Conservation (phyloP, 2,797 vertebrate species). For the Myripristis jacobus region DNA sequence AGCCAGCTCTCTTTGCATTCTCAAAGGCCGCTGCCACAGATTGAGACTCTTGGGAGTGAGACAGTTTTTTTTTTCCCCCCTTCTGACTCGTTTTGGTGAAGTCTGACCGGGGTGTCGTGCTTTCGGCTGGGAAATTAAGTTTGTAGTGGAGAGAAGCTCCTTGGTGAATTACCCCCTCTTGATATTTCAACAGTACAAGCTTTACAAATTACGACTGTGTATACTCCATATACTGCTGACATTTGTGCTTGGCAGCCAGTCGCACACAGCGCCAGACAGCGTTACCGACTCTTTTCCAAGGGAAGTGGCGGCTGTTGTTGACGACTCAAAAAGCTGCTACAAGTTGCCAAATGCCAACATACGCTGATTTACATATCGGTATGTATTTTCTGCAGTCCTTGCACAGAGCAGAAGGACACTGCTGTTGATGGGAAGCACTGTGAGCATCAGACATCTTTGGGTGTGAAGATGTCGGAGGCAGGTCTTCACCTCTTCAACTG, state of each 20-base stretch:
- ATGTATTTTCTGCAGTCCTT: constrained; percentile 29
- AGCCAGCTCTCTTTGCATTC: not conserved
- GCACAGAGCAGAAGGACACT: constrained; percentile 17
- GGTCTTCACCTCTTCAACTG: not conserved
- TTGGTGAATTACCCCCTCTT: constrained; percentile 23
- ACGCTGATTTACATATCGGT: constrained; percentile 65
- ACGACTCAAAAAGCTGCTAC: constrained; percentile 22
- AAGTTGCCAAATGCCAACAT: constrained; percentile 33
- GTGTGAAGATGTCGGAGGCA: not conserved
- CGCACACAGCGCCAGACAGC: not conserved
- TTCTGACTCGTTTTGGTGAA: not conserved
- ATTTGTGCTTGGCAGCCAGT: constrained; percentile 7
- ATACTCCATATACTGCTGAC: no score
- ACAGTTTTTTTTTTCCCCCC: no score
- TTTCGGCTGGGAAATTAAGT: constrained; percentile 33
- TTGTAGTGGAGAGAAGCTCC: constrained; percentile 5
- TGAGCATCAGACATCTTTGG: constrained; percentile 1
- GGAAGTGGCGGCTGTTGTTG: constrained; percentile 42
- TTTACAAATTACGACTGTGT: constrained; percentile 20
- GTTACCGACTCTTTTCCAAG: not conserved
- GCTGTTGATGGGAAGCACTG: not conserved
- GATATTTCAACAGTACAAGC: constrained; percentile 24
- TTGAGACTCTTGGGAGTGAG: no score
- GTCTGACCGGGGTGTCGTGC: not conserved
- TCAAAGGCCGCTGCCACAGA: not conserved